Conservation (phyloP, 2,113 vertebrate genomes). For the Austrofundulus limnaeus region DNA sequence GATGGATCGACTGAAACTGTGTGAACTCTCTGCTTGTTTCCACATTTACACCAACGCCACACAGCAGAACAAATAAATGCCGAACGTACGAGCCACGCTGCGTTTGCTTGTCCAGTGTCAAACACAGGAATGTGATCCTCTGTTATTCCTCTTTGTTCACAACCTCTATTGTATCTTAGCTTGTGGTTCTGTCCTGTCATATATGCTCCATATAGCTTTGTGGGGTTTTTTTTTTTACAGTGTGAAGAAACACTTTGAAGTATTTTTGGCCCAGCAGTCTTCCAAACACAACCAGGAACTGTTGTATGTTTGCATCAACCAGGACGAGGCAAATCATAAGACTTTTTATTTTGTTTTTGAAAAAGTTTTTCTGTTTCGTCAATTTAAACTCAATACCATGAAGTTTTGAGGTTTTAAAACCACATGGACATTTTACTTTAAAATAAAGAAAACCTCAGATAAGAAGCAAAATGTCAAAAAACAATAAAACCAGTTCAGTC, state of each 20-base stretch:
- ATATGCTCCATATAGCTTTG: slow-evolving; percentile 30
- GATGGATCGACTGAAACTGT: slow-evolving; percentile 6
- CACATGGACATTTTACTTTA: no score
- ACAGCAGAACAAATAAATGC: slow-evolving; percentile 46
- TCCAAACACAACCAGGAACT: neutral
- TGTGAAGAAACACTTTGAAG: slow-evolving; percentile 43
- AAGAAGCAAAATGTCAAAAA: no score
- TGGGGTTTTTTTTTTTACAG: slow-evolving; percentile 32
- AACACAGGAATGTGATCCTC: slow-evolving; percentile 58
- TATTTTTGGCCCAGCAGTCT: slow-evolving; percentile 6
- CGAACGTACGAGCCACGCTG: slow-evolving; percentile 12
- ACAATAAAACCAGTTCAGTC: no score
- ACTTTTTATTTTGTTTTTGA: no score
- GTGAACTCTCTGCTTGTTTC: slow-evolving; percentile 23
- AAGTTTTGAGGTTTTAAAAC: no score
- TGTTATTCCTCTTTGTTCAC: slow-evolving; percentile 64
- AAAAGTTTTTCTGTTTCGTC: no score
- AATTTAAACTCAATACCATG: no score
- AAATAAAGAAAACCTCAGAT: no score
- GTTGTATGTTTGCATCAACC: neutral
- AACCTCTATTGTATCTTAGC: slow-evolving; percentile 57
- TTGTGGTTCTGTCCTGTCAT: slow-evolving; percentile 58
- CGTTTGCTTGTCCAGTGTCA: slow-evolving; percentile 27
- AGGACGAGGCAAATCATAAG: no score
- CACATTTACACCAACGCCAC: slow-evolving; percentile 13